Percentiles rank a stretch among this genome's conserved stretches.
Conservation (phyloP, 2,113 vertebrate species). For the Microcebus lehilahytsara region DNA sequence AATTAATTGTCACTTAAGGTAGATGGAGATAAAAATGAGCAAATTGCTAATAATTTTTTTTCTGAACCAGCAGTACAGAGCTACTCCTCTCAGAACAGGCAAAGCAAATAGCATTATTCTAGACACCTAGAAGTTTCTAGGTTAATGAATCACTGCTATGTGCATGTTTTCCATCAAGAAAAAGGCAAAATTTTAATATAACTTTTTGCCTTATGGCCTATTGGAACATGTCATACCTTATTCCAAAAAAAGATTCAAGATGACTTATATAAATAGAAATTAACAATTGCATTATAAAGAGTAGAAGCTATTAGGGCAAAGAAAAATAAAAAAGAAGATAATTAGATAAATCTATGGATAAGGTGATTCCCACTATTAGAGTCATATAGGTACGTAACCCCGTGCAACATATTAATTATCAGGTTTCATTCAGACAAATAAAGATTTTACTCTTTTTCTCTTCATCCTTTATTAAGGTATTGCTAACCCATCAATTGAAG, state of each 20-base stretch:
- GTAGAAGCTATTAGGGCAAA: background rate
- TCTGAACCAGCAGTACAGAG: background rate
- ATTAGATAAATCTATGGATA: background rate
- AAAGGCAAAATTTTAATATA: background rate
- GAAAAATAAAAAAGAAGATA: background rate
- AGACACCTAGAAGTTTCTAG: background rate
- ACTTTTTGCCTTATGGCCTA: background rate
- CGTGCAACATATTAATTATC: background rate
- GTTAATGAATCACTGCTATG: background rate
- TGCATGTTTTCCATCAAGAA: background rate
- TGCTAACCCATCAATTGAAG: background rate
- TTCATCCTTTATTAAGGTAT: background rate
- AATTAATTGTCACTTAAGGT: background rate
- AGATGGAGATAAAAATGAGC: background rate
- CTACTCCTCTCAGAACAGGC: background rate
- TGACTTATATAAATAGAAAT: slow-evolving; percentile 24
- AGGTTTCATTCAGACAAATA: background rate
- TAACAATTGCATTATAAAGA: slow-evolving; percentile 8
- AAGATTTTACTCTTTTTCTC: background rate
- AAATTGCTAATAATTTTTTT: slow-evolving; percentile 31
- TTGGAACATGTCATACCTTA: background rate
- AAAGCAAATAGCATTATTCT: background rate
- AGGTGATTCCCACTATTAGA: background rate
- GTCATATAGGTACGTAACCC: background rate
- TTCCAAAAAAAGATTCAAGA: slow-evolving; percentile 16